Conservation (phyloP, 2,797 vertebrate genomes). For the Macroramphosus scolopax region DNA sequence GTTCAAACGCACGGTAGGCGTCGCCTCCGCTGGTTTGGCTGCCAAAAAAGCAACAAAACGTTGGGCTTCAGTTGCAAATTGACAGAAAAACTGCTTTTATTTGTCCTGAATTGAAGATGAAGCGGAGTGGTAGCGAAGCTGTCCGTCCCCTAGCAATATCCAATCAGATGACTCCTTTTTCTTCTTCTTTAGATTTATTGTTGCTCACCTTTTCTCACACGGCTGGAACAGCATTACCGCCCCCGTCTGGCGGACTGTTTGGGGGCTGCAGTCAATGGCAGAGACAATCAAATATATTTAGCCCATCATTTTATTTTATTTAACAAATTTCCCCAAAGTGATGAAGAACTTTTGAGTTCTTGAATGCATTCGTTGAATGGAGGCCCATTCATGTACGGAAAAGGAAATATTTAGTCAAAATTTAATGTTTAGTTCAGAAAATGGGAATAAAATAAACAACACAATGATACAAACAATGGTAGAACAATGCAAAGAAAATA, state of each 20-base stretch:
- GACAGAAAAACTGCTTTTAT: conserved; percentile 3
- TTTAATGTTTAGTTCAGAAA: too few relatives aligned
- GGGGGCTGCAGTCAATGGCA: not conserved
- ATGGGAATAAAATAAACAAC: too few relatives aligned
- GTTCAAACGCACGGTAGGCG: fast-evolving
- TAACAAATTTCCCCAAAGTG: too few relatives aligned
- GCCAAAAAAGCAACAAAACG: not conserved
- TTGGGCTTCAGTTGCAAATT: not conserved
- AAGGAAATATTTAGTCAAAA: too few relatives aligned
- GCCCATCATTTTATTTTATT: too few relatives aligned
- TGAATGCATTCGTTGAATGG: too few relatives aligned
- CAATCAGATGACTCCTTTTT: conserved; percentile 45
- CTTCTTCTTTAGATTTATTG: conserved; percentile 32
- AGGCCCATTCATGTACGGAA: too few relatives aligned
- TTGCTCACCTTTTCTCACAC: too few relatives aligned
- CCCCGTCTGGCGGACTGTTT: not conserved
- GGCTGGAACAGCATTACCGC: fast-evolving
- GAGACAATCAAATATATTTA: too few relatives aligned
- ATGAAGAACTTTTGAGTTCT: too few relatives aligned
- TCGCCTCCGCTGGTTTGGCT: not conserved
- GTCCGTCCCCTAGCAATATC: conserved; percentile 53
- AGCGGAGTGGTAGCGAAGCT: conserved; percentile 28
- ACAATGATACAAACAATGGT: too few relatives aligned
- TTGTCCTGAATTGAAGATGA: conserved; percentile 44
- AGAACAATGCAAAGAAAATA: too few relatives aligned